Evolutionary conservation across 2,797 vertebrate species (phyloP).

Genomic region (Gymnocypris eckloni): DNA sequence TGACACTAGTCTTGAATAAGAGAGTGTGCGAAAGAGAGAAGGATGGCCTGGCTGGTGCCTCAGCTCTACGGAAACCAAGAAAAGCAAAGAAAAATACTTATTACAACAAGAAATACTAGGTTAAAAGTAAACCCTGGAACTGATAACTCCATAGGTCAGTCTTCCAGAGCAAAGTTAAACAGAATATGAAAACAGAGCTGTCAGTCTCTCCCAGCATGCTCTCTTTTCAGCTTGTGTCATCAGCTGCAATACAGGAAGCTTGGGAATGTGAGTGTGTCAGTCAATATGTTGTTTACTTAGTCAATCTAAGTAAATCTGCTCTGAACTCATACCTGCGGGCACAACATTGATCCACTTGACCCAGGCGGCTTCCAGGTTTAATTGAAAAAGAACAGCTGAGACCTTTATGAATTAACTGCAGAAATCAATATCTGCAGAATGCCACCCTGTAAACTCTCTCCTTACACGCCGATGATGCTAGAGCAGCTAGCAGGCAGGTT

Average conservation of each 20-base stretch:
- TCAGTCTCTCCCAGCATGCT: conserved; percentile 16
- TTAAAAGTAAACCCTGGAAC: conserved; percentile 41
- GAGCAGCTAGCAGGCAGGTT: conserved; percentile 8
- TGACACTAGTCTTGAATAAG: conserved; percentile 18
- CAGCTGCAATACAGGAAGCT: conserved; percentile 41
- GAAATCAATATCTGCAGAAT: conserved; percentile 61
- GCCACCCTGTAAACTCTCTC: conserved; percentile 42
- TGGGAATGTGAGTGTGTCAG: conserved; percentile 25
- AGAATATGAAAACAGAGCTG: conserved; percentile 26
- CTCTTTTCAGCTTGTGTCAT: conserved; percentile 49
- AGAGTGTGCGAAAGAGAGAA: neutral
- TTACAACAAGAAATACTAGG: neutral
- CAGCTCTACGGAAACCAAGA: conserved; percentile 5
- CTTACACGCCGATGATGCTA: conserved; percentile 21
- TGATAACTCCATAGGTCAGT: conserved; percentile 39
- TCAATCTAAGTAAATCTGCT: conserved; percentile 61
- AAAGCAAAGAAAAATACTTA: conserved; percentile 20
- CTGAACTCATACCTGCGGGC: conserved; percentile 59
- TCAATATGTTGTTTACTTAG: conserved; percentile 60
- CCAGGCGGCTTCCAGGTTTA: conserved; percentile 61
- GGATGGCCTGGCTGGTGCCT: conserved; percentile 2
- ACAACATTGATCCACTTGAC: conserved; percentile 62
- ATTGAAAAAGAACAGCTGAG: conserved; percentile 65
- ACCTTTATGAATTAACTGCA: conserved; percentile 64
- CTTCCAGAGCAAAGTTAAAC: conserved; percentile 31